These are phyloP conservation scores for Tauraco erythrolophus DNA, from an alignment of 2,113 vertebrate genomes.

Conservation along the genomic window DNA sequence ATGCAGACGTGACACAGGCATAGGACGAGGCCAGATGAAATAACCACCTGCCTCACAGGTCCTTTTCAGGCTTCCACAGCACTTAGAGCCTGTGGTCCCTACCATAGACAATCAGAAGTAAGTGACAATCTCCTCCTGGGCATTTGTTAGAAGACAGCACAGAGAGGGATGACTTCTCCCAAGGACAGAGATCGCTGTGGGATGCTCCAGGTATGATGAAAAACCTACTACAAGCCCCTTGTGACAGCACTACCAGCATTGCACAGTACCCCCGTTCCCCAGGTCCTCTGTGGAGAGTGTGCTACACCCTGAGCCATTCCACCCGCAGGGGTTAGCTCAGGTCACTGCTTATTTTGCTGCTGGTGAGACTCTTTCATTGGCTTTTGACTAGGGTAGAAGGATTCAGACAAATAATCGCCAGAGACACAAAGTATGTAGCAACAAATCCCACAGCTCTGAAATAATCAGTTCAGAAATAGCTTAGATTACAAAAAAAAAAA, in stretches of 20 bases:
- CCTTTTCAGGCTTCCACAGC: background rate
- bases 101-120: background rate
- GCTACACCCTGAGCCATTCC: background rate
- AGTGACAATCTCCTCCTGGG: background rate
- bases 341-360: background rate
- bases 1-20: background rate
- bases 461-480: background rate
- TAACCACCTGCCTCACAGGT: background rate
- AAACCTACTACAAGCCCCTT: background rate
- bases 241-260: background rate
- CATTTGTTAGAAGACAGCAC: background rate
- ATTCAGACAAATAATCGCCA: background rate
- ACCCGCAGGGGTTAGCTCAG: background rate
- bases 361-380: background rate
- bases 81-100: background rate
- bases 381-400: background rate
- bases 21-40: background rate
- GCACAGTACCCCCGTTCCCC: background rate
- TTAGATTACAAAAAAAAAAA: background rate
- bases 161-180: background rate
- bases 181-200: background rate
- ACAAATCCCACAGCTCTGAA: background rate
- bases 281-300: background rate
- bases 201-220: accelerated
- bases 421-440: background rate